These are phyloP conservation scores for Sciurus carolinensis DNA, from an alignment of 2,797 vertebrate species.

Conservation along the genomic window DNA sequence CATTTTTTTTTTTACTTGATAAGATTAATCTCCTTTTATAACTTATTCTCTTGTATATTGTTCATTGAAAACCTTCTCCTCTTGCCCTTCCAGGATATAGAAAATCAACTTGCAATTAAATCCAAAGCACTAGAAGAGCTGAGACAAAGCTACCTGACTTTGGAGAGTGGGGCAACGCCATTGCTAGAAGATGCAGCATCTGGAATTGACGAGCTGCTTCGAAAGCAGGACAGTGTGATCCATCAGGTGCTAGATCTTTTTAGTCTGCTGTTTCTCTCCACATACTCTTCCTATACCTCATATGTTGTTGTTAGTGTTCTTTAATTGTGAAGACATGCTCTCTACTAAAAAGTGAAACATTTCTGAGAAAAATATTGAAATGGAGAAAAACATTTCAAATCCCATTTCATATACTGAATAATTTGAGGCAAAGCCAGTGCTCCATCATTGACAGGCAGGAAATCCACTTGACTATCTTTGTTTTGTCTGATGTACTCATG, in stretches of 20 bases:
- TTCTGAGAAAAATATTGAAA: neutral
- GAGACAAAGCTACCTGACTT: constrained; percentile 77
- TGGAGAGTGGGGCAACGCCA: constrained; percentile 62
- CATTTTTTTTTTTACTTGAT: constrained; percentile 67
- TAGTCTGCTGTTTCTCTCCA: constrained; percentile 12
- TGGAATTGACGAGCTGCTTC: constrained; percentile 76
- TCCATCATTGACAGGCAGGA: neutral
- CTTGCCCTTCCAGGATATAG: constrained; percentile 89
- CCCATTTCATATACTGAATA: neutral
- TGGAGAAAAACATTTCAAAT: constrained; percentile 16
- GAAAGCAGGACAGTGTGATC: constrained; percentile 79
- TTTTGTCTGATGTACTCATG: constrained; percentile 50
- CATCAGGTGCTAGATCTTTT: constrained; percentile 86
- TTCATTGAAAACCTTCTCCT: constrained; percentile 33
- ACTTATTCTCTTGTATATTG: neutral
- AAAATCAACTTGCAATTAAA: constrained; percentile 90
- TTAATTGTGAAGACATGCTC: neutral
- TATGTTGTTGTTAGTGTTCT: neutral
- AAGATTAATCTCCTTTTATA: neutral
- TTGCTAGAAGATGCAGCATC: constrained; percentile 69
- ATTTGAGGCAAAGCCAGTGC: neutral
- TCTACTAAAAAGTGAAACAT: neutral
- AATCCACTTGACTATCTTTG: constrained; percentile 30
- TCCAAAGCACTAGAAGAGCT: constrained; percentile 89
- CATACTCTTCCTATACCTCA: neutral